phyloP scores from a whole-genome alignment of 2,113 vertebrate species.

The Phoxinus phoxinus region DNA sequence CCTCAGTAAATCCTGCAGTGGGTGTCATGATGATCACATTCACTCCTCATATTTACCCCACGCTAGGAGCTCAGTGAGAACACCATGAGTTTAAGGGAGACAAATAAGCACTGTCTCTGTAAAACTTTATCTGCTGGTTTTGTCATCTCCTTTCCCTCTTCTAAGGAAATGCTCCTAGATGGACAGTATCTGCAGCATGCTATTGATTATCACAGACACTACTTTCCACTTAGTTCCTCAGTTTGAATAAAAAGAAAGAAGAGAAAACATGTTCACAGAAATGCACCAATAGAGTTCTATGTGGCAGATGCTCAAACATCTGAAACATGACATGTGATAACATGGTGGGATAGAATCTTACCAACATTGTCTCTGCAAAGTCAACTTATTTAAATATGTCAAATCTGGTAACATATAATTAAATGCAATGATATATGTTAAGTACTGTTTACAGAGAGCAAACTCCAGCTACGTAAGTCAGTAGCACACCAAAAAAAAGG shows the following conservation, averaged over 20 bases:
- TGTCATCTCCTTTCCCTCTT: neutral
- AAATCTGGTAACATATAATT: no score
- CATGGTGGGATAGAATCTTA: neutral
- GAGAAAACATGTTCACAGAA: neutral
- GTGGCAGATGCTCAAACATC: neutral
- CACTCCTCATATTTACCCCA: neutral
- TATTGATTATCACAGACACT: neutral
- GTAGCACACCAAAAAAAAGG: no score
- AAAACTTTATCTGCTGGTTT: neutral
- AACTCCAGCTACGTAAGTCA: no score
- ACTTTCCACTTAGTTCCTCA: neutral
- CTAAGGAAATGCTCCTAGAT: neutral
- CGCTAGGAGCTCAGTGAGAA: neutral
- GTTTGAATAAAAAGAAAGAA: neutral
- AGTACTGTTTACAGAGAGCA: no score
- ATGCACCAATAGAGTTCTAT: neutral
- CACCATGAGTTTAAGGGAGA: neutral
- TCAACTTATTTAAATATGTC: no score
- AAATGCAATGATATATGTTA: no score
- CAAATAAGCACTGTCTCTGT: neutral
- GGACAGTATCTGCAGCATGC: neutral
- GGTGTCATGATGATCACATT: neutral
- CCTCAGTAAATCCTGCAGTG: neutral
- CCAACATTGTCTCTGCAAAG: neutral
- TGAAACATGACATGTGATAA: neutral